Evolutionary conservation across 2,113 vertebrate species (phyloP).

Genomic region (Rynchops niger): DNA sequence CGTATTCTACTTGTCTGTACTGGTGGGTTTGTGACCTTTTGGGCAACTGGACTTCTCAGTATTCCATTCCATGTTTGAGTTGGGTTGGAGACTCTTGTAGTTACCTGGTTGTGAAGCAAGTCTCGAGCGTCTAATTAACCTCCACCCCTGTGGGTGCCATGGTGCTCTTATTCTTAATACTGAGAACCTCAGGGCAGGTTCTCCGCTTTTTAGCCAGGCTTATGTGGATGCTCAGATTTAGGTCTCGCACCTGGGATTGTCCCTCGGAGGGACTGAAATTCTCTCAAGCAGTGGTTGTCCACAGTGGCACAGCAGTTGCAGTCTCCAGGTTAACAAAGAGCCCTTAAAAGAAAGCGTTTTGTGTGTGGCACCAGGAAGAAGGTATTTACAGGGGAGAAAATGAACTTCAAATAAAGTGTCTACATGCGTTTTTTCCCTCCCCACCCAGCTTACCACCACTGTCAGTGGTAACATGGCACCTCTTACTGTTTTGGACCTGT

Average conservation of each 20-base stretch:
- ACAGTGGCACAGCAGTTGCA: not conserved
- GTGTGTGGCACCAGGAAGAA: not conserved
- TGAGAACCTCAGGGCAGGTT: not conserved
- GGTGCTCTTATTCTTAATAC: not conserved
- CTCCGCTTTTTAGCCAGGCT: not conserved
- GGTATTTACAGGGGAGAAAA: not conserved
- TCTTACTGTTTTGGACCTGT: not conserved
- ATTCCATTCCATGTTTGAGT: not conserved
- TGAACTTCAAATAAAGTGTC: not conserved
- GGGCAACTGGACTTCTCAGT: not conserved
- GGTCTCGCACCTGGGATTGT: not conserved
- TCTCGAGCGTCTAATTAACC: not conserved
- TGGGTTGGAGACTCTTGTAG: not conserved
- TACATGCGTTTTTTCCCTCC: not conserved
- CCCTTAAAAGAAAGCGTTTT: not conserved
- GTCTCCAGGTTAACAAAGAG: not conserved
- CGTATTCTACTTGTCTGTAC: not conserved
- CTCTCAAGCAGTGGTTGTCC: not conserved
- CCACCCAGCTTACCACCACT: not conserved
- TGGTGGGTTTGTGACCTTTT: not conserved
- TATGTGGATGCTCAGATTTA: not conserved
- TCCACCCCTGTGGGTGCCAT: not conserved
- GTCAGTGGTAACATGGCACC: not conserved
- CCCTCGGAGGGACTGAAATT: not conserved
- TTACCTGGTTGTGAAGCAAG: not conserved